Evolutionary conservation across 2,888 invertebrate genomes (phyloP).

Genomic region (Drosophila mulleri): DNA sequence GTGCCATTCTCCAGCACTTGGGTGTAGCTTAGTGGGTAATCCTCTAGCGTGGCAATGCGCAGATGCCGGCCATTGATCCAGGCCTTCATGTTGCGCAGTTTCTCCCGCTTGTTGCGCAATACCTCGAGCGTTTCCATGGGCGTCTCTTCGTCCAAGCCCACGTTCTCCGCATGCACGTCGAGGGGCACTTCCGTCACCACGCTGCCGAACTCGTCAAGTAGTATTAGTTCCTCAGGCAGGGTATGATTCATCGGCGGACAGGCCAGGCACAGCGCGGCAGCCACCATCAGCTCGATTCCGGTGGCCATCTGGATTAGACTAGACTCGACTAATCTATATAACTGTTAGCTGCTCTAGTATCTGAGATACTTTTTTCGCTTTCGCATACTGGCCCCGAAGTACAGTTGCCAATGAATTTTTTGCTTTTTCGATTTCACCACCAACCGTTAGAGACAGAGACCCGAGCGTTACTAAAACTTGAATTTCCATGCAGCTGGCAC

Average conservation of each 20-base stretch:
- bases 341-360: slow-evolving; percentile 14
- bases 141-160: slow-evolving; percentile 46
- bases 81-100: slow-evolving; percentile 59
- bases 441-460: slow-evolving; percentile 42
- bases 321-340: not conserved
- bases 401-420: slow-evolving; percentile 11
- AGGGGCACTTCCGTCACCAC: slow-evolving; percentile 39
- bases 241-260: slow-evolving; percentile 67
- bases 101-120: slow-evolving; percentile 62
- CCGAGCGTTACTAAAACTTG: slow-evolving; percentile 56
- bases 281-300: slow-evolving; percentile 81
- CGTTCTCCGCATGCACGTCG: slow-evolving; percentile 34
- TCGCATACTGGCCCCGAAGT: slow-evolving; percentile 50
- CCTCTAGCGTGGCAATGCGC: slow-evolving; percentile 86
- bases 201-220: slow-evolving; percentile 49
- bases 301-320: slow-evolving; percentile 52
- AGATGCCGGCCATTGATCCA: slow-evolving; percentile 83
- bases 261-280: slow-evolving; percentile 78
- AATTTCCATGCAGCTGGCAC: slow-evolving; percentile 23
- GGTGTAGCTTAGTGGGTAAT: slow-evolving; percentile 88
- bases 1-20: slow-evolving; percentile 86
- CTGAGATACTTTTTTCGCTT: slow-evolving; percentile 56
- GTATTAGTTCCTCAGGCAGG: slow-evolving; percentile 57
- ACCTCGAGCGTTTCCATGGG: slow-evolving; percentile 64
- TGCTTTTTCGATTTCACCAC: slow-evolving; percentile 27